These are phyloP conservation scores for Bos indicus DNA, from an alignment of 2,113 vertebrate genomes.

Conservation along the genomic window DNA sequence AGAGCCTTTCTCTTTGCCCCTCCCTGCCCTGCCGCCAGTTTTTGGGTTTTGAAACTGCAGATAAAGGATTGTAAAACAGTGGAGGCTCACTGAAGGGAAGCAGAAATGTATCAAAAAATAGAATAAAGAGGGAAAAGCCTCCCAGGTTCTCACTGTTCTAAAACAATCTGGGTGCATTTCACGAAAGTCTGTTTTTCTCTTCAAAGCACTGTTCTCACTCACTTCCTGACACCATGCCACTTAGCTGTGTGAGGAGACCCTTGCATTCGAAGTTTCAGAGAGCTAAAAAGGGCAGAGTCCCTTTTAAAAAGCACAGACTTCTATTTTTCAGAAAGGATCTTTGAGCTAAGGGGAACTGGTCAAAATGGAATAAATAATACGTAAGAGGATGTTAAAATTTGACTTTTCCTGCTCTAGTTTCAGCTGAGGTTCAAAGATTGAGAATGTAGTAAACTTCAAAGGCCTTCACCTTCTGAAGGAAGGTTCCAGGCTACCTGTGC, in stretches of 20 bases:
- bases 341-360: neutral
- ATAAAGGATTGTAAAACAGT: neutral
- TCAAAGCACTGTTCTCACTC: neutral
- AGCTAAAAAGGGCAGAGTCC: neutral
- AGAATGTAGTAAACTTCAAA: neutral
- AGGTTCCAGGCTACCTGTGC: neutral
- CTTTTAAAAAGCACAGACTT: neutral
- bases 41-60: neutral
- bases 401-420: neutral
- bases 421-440: neutral
- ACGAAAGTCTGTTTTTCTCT: neutral
- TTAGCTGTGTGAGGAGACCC: neutral
- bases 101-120: neutral
- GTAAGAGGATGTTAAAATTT: neutral
- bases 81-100: neutral
- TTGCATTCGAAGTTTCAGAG: neutral
- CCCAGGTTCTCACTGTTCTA: neutral
- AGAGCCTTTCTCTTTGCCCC: neutral
- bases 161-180: neutral
- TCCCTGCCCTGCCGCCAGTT: neutral
- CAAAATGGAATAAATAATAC: neutral
- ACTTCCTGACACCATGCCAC: neutral
- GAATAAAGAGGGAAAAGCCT: neutral
- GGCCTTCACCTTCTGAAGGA: neutral
- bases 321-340: neutral